Evolutionary conservation across 2,888 invertebrate species (phyloP).

Genomic region (Lasioglossum figueresi): DNA sequence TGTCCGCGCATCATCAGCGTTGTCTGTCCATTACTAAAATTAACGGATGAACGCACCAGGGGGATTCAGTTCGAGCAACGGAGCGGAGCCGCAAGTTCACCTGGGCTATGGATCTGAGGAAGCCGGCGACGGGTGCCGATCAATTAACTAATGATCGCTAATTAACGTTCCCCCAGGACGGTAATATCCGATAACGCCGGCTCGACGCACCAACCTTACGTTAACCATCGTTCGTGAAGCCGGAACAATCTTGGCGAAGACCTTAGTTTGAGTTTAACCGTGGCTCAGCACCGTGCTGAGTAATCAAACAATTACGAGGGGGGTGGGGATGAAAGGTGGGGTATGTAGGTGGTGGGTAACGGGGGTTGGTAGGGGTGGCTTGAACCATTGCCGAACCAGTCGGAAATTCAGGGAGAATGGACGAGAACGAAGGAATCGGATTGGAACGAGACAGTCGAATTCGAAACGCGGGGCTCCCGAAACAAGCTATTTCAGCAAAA

Average conservation of each 20-base stretch:
- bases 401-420: slow-evolving; percentile 58
- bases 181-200: slow-evolving; percentile 75
- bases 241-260: slow-evolving; percentile 77
- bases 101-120: slow-evolving; percentile 32
- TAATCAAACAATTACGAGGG: slow-evolving; percentile 83
- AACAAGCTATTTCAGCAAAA: slow-evolving; percentile 80
- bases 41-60: slow-evolving; percentile 71
- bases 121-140: slow-evolving; percentile 75
- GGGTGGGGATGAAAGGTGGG: slow-evolving; percentile 39
- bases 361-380: slow-evolving; percentile 41
- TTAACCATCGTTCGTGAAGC: slow-evolving; percentile 63
- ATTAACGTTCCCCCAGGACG: slow-evolving; percentile 76
- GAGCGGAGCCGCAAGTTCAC: slow-evolving; percentile 50
- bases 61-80: slow-evolving; percentile 59
- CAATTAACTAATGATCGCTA: slow-evolving; percentile 79
- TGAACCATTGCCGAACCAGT: slow-evolving; percentile 58
- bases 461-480: slow-evolving; percentile 44
- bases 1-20: slow-evolving; percentile 49
- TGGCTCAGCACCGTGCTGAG: slow-evolving; percentile 82
- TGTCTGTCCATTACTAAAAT: slow-evolving; percentile 71
- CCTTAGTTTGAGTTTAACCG: slow-evolving; percentile 82
- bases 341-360: slow-evolving; percentile 52
- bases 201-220: slow-evolving; percentile 68
- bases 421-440: slow-evolving; percentile 51
- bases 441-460: slow-evolving; percentile 56